A percentile compares a stretch with the other conserved stretches of the same genome.
Evolutionary conservation across 2,113 vertebrate genomes (phyloP).

Genomic region (Dasyprocta punctata): DNA sequence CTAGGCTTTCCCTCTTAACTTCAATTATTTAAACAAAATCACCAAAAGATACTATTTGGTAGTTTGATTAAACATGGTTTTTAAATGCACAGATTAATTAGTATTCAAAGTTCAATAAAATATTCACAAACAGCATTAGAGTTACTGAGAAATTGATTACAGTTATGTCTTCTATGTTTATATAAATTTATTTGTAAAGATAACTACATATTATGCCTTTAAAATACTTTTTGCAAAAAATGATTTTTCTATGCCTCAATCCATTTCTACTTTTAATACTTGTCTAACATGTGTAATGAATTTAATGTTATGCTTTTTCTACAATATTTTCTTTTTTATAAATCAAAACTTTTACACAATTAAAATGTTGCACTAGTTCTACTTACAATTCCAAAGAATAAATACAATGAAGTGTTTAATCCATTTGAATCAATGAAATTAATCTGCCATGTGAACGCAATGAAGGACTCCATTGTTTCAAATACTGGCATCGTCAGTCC

Average conservation of each 20-base stretch:
- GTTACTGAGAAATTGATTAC: background rate
- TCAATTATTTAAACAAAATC: background rate
- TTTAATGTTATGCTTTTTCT: background rate
- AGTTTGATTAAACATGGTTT: background rate
- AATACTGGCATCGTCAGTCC: background rate
- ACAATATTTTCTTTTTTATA: background rate
- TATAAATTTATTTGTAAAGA: constrained; percentile 18
- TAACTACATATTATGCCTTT: background rate
- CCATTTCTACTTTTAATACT: background rate
- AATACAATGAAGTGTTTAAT: background rate
- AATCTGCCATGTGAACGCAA: background rate
- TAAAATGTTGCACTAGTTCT: background rate
- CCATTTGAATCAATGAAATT: background rate
- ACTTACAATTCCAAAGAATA: constrained; percentile 14
- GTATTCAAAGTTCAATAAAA: constrained; percentile 11
- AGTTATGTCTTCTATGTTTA: background rate
- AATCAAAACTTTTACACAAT: background rate
- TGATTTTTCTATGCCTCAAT: background rate
- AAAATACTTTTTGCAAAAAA: background rate
- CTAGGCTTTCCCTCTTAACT: background rate
- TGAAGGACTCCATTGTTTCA: background rate
- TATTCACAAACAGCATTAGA: background rate
- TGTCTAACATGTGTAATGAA: background rate
- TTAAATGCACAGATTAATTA: background rate
- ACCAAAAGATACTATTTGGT: background rate